A percentile compares a stretch with the other conserved stretches of the same genome.
Evolutionary conservation across 2,113 vertebrate genomes (phyloP).

Genomic region (Colistium nudipinnis): DNA sequence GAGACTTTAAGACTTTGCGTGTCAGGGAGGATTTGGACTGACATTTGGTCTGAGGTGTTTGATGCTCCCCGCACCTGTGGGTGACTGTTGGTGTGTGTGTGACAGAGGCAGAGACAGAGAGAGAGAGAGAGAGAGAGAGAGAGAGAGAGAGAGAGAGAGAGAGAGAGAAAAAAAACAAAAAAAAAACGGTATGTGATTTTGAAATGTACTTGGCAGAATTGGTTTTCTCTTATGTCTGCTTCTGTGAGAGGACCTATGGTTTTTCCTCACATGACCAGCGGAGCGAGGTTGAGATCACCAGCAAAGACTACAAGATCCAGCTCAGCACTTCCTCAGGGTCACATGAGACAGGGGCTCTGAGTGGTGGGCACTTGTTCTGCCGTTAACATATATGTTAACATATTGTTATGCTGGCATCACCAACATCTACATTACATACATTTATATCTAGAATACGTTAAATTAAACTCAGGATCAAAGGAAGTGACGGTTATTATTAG

Average conservation of each 20-base stretch:
- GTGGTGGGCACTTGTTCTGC: too few species aligned
- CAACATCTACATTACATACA: too few species aligned
- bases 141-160: background rate
- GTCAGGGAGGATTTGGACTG: slow-evolving; percentile 63
- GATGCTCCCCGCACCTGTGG: slow-evolving; percentile 30
- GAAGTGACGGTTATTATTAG: too few species aligned
- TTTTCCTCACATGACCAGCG: background rate
- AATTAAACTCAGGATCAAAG: too few species aligned
- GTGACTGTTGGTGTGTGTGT: slow-evolving; percentile 16
- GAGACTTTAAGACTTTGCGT: slow-evolving; percentile 53
- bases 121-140: slow-evolving; percentile 21
- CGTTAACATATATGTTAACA: too few species aligned
- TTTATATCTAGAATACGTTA: too few species aligned
- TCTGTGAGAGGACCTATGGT: background rate
- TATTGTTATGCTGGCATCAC: too few species aligned
- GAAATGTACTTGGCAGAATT: slow-evolving; percentile 36
- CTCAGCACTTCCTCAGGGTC: background rate
- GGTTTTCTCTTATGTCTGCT: slow-evolving; percentile 6
- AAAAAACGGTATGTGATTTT: slow-evolving; percentile 24
- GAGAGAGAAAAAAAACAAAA: too few species aligned
- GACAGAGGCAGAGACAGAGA: slow-evolving; percentile 8
- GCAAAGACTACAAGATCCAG: background rate
- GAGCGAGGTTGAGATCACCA: slow-evolving; percentile 6
- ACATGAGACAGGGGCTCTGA: background rate
- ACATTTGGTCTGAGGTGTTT: slow-evolving; percentile 50